These are phyloP conservation scores for Gallinago nigripennis DNA, from an alignment of 2,797 vertebrate genomes.

Conservation along the genomic window DNA sequence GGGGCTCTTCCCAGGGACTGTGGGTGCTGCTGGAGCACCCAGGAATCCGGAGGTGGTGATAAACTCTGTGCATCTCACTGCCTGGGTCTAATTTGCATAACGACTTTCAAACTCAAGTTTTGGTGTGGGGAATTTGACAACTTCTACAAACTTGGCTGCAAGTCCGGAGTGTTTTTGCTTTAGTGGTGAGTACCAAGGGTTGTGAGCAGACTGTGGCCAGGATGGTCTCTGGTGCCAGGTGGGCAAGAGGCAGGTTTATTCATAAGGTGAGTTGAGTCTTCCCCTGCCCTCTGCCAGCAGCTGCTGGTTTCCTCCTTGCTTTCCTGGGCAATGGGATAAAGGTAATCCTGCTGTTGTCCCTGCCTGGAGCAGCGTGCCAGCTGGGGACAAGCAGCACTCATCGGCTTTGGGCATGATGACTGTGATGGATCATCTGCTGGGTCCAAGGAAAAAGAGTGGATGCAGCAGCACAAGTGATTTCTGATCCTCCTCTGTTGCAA, in stretches of 20 bases:
- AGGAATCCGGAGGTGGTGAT: background rate
- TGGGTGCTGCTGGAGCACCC: background rate
- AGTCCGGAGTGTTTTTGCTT: background rate
- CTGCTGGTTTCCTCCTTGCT: background rate
- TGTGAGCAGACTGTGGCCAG: background rate
- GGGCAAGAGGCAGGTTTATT: background rate
- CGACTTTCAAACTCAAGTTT: background rate
- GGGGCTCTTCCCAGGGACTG: background rate
- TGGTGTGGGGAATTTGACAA: background rate
- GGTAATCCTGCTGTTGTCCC: background rate
- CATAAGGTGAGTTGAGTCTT: background rate
- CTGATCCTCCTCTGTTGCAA: background rate
- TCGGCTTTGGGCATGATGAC: rapidly evolving
- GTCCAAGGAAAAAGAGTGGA: background rate
- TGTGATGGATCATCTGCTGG: background rate
- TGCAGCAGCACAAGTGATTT: background rate
- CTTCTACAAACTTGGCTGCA: background rate
- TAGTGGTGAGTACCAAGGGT: background rate
- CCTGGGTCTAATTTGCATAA: too few relatives aligned
- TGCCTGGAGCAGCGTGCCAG: rapidly evolving
- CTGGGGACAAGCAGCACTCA: background rate
- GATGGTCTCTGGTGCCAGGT: background rate
- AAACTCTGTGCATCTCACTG: background rate
- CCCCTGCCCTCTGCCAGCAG: background rate
- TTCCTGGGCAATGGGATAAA: background rate